These are phyloP conservation scores for Tethea ocularis DNA, from an alignment of 2,888 invertebrate genomes.

Conservation along the genomic window DNA sequence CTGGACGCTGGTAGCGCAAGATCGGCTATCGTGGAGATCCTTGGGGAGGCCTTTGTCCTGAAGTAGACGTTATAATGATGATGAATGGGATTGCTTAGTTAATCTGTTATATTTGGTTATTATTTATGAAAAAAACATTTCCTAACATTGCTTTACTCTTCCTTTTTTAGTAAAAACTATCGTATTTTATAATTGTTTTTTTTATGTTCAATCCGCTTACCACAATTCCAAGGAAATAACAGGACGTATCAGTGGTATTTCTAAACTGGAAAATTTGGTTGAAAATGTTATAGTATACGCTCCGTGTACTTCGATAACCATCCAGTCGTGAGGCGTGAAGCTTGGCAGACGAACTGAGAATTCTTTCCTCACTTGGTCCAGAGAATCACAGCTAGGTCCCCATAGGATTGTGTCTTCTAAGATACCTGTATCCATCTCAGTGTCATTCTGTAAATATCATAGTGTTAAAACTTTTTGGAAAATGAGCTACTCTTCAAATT, in stretches of 20 bases:
- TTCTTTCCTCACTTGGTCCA: constrained; percentile 42
- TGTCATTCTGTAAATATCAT: constrained; percentile 22
- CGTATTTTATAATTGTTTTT: too few relatives aligned
- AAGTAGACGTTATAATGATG: too few relatives aligned
- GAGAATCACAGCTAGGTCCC: constrained; percentile 49
- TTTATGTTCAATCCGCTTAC: constrained; percentile 30
- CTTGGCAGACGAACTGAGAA: constrained; percentile 32
- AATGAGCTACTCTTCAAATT: too few relatives aligned
- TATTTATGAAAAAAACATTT: too few relatives aligned
- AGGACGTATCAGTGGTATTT: constrained; percentile 35
- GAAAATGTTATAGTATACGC: constrained; percentile 40
- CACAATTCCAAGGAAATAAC: constrained; percentile 44
- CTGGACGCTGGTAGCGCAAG: too few relatives aligned
- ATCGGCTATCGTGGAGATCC: too few relatives aligned
- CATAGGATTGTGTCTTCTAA: constrained; percentile 41
- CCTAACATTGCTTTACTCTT: too few relatives aligned
- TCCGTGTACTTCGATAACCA: constrained; percentile 40
- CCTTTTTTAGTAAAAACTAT: too few relatives aligned
- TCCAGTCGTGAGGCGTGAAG: constrained; percentile 43
- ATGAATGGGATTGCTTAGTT: too few relatives aligned
- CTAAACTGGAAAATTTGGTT: constrained; percentile 40
- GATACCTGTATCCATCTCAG: constrained; percentile 19
- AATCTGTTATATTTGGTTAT: too few relatives aligned
- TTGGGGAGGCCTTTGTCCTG: too few relatives aligned
- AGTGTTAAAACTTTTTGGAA: too few relatives aligned